phyloP scores from a whole-genome alignment of 2,888 invertebrate species.

The Leucoptera coffeella region DNA sequence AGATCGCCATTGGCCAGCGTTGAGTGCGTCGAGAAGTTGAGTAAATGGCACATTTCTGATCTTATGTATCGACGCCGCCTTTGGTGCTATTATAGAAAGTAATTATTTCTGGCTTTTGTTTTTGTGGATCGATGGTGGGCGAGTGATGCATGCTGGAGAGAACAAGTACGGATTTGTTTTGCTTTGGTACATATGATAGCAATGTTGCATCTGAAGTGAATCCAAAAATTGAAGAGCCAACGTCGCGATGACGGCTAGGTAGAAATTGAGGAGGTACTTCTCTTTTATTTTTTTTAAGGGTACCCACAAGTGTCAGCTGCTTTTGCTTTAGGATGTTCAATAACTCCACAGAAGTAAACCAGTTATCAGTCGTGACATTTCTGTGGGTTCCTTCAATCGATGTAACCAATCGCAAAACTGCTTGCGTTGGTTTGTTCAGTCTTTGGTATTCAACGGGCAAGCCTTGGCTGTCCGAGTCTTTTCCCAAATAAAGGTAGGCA shows the following conservation, averaged over 20 bases:
- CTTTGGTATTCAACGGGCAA: slow-evolving; percentile 4
- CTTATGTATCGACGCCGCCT: slow-evolving; percentile 6
- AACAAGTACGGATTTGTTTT: slow-evolving; percentile 6
- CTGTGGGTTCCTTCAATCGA: slow-evolving; percentile 7
- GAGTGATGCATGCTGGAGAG: slow-evolving; percentile 7
- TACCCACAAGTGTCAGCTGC: slow-evolving; percentile 3
- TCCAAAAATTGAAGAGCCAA: slow-evolving; percentile 6
- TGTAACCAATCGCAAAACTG: slow-evolving; percentile 6
- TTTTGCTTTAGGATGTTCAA: slow-evolving; percentile 6
- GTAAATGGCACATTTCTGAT: slow-evolving; percentile 7
- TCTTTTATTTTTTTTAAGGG: slow-evolving; percentile 5
- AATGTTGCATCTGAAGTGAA: slow-evolving; percentile 6
- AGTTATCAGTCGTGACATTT: slow-evolving; percentile 8
- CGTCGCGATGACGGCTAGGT: slow-evolving; percentile 1
- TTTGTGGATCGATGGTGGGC: slow-evolving; percentile 1
- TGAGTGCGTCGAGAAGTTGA: slow-evolving; percentile 6
- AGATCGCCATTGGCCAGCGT: slow-evolving; percentile 6
- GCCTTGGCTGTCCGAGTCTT: slow-evolving; percentile 6
- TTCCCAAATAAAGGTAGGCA: slow-evolving; percentile 6
- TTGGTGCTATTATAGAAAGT: slow-evolving; percentile 6
- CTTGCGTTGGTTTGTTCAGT: slow-evolving; percentile 7
- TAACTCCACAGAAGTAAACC: slow-evolving; percentile 8
- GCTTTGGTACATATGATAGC: slow-evolving; percentile 6
- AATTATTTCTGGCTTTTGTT: slow-evolving; percentile 6
- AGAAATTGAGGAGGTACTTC: slow-evolving; percentile 1